Conservation (phyloP, 2,113 vertebrate species). For the Archilochus colubris region DNA sequence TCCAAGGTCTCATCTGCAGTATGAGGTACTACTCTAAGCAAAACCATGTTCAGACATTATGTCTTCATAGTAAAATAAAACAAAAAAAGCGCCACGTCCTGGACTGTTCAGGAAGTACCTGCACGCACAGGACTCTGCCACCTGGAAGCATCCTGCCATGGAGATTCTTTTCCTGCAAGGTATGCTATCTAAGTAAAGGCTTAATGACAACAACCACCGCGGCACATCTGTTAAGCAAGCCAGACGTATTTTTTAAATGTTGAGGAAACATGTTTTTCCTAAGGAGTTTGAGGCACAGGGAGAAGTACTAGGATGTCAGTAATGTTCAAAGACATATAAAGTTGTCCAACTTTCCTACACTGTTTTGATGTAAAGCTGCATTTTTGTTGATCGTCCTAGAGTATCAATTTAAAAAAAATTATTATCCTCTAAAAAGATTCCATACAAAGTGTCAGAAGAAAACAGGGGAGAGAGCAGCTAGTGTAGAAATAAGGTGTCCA, state of each 20-base stretch:
- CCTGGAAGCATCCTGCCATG: conserved; percentile 48
- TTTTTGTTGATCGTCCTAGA: background rate
- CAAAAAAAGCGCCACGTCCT: background rate
- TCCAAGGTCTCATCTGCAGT: conserved; percentile 44
- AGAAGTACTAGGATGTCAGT: background rate
- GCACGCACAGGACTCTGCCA: background rate
- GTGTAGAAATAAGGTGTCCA: background rate
- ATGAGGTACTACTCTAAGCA: background rate
- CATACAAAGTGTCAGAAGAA: background rate
- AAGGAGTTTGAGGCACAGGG: background rate
- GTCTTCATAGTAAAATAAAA: background rate
- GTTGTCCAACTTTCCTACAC: background rate
- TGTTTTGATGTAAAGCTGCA: background rate
- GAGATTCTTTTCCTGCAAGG: conserved; percentile 73
- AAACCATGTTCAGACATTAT: background rate
- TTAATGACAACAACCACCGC: background rate
- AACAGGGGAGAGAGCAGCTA: background rate
- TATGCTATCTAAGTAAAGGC: conserved; percentile 32
- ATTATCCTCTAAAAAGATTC: background rate
- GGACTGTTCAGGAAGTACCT: background rate
- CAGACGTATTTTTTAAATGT: background rate
- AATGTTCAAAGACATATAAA: rapidly evolving
- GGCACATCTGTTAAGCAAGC: background rate
- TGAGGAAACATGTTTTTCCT: background rate
- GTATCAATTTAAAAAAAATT: background rate